Evolutionary conservation across 2,797 vertebrate species (phyloP).

Genomic region (Tinamus major): DNA sequence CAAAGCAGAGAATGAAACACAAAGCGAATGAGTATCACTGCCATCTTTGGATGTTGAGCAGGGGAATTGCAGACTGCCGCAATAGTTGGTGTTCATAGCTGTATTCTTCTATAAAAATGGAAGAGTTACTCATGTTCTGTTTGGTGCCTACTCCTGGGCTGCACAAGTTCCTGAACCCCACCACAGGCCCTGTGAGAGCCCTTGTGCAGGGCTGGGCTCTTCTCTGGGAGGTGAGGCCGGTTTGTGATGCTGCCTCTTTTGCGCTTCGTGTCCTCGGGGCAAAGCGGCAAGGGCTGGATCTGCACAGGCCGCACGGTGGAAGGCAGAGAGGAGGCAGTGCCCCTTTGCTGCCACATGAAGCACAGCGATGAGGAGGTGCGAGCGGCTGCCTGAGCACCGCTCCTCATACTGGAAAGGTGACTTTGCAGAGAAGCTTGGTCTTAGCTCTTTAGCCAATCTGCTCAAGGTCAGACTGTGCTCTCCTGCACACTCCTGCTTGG

Average conservation of each 20-base stretch:
- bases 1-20: background rate
- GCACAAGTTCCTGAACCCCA: background rate
- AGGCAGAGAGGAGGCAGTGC: background rate
- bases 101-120: background rate
- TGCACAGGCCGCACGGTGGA: accelerated
- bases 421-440: background rate
- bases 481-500: background rate
- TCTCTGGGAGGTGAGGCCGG: background rate
- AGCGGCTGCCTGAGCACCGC: background rate
- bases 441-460: background rate
- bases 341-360: accelerated
- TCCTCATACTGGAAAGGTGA: background rate
- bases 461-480: background rate
- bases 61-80: background rate
- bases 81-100: background rate
- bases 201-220: background rate
- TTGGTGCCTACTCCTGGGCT: background rate
- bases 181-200: background rate
- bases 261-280: accelerated
- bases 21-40: background rate
- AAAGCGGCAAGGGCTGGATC: no score
- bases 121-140: background rate
- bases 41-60: background rate
- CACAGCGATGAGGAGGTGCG: no score
- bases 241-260: background rate